Evolutionary conservation across 2,113 vertebrate species (phyloP).

Genomic region (Empidonax traillii): DNA sequence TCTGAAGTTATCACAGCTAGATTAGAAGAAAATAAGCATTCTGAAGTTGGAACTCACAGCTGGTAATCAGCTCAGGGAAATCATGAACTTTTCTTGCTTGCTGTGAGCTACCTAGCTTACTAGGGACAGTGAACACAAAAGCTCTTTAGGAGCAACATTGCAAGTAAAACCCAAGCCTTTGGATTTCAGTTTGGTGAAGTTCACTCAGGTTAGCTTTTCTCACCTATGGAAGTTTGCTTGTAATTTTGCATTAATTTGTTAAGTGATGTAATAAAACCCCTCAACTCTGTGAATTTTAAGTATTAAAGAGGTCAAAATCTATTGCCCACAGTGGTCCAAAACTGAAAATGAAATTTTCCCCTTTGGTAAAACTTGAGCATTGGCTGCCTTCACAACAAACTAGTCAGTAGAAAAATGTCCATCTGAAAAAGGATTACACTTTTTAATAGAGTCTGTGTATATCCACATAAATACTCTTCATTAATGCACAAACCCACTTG

Average conservation of each 20-base stretch:
- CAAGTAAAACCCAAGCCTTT: neutral
- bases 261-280: neutral
- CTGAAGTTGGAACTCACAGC: neutral
- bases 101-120: neutral
- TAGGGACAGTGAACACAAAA: neutral
- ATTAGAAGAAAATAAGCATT: neutral
- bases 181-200: neutral
- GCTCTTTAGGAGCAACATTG: neutral
- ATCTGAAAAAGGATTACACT: neutral
- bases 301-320: neutral
- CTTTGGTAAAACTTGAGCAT: neutral
- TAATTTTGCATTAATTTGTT: neutral
- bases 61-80: neutral
- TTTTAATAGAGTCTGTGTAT: neutral
- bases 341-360: neutral
- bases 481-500: neutral
- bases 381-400: neutral
- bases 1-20: neutral
- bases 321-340: neutral
- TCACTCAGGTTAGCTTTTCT: neutral
- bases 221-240: fast-evolving
- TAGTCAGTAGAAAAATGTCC: neutral
- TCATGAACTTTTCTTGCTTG: neutral
- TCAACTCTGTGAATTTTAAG: neutral
- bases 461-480: neutral